Base-by-base conservation (phyloP, 2,888 invertebrate genomes). In the Tholera decimalis region DNA sequence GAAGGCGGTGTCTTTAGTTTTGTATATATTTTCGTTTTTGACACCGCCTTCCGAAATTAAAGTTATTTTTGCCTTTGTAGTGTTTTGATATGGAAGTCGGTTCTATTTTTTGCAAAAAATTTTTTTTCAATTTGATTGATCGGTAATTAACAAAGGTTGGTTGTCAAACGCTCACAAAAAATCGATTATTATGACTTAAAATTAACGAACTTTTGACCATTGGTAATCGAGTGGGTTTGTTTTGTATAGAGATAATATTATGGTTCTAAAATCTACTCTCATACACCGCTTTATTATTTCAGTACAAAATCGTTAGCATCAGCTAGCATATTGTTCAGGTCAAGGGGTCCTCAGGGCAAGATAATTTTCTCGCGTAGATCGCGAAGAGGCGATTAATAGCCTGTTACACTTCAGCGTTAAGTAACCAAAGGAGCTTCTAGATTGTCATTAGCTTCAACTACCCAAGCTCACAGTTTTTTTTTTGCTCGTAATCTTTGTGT, bases 371-470 rank as follows among this genome's bases (percentile, higher is more conserved):
- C 44, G 33, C 22, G 20, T 18, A 9, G 74, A 46, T 54, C 20
- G 37, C 49, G 6, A 28, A 56, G 69, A 51, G 22, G 30, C 46
- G 30, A 74, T 75, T 57, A 73, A 55, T 73, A 69, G 75, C 46
- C 18, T 58, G 54, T 50, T 46, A 50, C 54, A 47, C 37, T 53
- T 28, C 35, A 54, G 56, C 69, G 60, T 74, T 46, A 7, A 54
- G 37, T 70, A 51, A 56, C 43, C 49, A 55, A 64, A 56, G 47
- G 44, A 41, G 11, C n/a, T 41, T 46, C 26, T 43, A 55, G 54
- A 63, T 58, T 55, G 41, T 63, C 58, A 58, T 68, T 62, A 53
- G 62, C 35, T 35, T 28, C 51, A 46, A 61, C 39, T 61, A 41
- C 28, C 46, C 8, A 18, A 71, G 62, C 39, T 46, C 11, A 11